These are phyloP conservation scores for Acanthosoma haemorrhoidale DNA, from an alignment of 2,888 invertebrate genomes.

Conservation along the genomic window DNA sequence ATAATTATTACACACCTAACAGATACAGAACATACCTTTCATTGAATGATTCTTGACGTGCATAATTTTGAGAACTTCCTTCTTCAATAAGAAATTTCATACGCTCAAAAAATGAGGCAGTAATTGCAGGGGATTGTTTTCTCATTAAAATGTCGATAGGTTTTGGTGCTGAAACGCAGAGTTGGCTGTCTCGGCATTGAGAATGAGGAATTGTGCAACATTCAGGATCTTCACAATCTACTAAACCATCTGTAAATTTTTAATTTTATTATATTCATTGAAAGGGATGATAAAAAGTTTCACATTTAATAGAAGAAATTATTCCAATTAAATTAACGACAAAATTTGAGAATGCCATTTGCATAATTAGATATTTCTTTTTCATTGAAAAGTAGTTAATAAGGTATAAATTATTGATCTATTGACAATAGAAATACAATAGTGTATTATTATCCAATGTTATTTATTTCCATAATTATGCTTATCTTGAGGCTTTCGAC, in stretches of 20 bases:
- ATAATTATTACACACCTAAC: not conserved
- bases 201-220: constrained; percentile 71
- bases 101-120: constrained; percentile 95
- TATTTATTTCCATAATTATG: too few species aligned
- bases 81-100: constrained; percentile 98
- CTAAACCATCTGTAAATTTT: constrained; percentile 72
- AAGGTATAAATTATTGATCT: too few species aligned
- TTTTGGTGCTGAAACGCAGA: constrained; percentile 90
- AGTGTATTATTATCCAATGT: too few species aligned
- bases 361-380: too few species aligned
- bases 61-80: constrained; percentile 95
- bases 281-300: not conserved
- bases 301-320: too few species aligned
- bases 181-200: constrained; percentile 76
- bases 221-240: constrained; percentile 97
- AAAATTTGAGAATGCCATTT: too few species aligned
- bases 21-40: constrained; percentile 68
- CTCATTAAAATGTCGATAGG: constrained; percentile 91
- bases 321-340: too few species aligned
- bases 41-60: constrained; percentile 91
- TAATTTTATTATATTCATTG: not conserved
- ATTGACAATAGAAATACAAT: too few species aligned
- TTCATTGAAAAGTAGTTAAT: too few species aligned
- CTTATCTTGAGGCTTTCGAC: too few species aligned
- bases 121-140: constrained; percentile 93